Conservation (phyloP, 2,888 invertebrate species). For the Gymnocheta viridis region DNA sequence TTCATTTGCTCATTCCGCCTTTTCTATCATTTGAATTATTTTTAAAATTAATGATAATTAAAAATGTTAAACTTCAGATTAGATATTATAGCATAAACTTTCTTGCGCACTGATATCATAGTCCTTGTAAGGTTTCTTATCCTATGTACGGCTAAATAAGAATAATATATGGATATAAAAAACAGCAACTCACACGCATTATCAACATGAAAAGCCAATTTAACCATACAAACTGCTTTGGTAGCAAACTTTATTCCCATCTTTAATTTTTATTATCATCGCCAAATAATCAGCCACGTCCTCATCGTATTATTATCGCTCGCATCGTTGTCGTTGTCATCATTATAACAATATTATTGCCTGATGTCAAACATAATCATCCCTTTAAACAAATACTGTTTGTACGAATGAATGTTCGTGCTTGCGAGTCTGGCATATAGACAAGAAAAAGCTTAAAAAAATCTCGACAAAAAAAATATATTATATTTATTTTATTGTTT, state of each 20-base stretch:
- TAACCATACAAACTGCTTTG: conserved; percentile 66
- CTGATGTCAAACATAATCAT: conserved; percentile 56
- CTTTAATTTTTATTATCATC: conserved; percentile 43
- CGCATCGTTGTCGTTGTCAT: conserved; percentile 14
- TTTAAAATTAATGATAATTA: too few species aligned
- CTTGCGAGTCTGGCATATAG: conserved; percentile 69
- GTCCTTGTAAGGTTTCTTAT: too few species aligned
- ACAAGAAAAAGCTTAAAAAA: conserved; percentile 74
- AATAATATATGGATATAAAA: neutral
- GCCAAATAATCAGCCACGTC: conserved; percentile 51
- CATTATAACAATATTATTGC: conserved; percentile 50
- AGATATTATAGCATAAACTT: too few species aligned
- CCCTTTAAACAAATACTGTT: conserved; percentile 66
- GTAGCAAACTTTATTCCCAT: conserved; percentile 35
- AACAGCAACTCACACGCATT: neutral
- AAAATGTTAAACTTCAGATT: too few species aligned
- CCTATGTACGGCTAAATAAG: neutral
- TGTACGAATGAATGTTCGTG: neutral
- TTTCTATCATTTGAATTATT: too few species aligned
- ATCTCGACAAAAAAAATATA: conserved; percentile 69
- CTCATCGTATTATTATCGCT: conserved; percentile 9
- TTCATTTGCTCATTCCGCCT: too few species aligned
- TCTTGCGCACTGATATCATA: too few species aligned
- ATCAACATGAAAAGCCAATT: conserved; percentile 65
- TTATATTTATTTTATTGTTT: conserved; percentile 80